phyloP scores from a whole-genome alignment of 1,140 invertebrate genomes.

The Nymphalis io region DNA sequence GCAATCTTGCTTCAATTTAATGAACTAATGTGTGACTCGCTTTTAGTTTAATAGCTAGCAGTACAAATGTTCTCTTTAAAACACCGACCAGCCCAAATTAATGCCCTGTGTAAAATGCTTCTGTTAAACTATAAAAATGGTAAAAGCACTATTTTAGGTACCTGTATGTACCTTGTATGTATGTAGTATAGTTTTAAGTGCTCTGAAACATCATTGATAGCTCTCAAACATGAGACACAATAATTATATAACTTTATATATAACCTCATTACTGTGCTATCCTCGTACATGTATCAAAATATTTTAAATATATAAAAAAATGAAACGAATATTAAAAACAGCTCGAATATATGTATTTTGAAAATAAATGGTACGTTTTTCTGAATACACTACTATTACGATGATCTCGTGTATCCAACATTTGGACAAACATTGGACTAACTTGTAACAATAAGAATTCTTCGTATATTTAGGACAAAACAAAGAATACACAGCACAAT shows the following conservation, averaged over 20 bases:
- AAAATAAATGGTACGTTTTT: too few relatives aligned
- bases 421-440: background rate
- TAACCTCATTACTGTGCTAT: too few relatives aligned
- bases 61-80: conserved; percentile 51
- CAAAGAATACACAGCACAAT: conserved; percentile 13
- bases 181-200: background rate
- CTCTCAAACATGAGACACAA: background rate
- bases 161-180: too few relatives aligned
- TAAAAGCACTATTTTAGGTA: conserved; percentile 7
- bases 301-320: too few relatives aligned
- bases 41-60: conserved; percentile 60
- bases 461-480: conserved; percentile 7
- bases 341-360: too few relatives aligned
- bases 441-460: background rate
- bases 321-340: too few relatives aligned
- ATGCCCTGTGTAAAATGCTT: conserved; percentile 41
- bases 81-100: conserved; percentile 49
- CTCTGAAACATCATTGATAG: background rate
- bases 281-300: background rate
- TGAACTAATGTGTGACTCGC: conserved; percentile 67
- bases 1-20: conserved; percentile 51
- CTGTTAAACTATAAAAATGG: conserved; percentile 15
- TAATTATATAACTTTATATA: background rate
- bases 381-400: too few relatives aligned
- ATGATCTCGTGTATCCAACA: too few relatives aligned